Percentiles rank a stretch among this genome's conserved stretches.
phyloP scores from a whole-genome alignment of 2,113 vertebrate genomes.

The Salvelinus alpinus region DNA sequence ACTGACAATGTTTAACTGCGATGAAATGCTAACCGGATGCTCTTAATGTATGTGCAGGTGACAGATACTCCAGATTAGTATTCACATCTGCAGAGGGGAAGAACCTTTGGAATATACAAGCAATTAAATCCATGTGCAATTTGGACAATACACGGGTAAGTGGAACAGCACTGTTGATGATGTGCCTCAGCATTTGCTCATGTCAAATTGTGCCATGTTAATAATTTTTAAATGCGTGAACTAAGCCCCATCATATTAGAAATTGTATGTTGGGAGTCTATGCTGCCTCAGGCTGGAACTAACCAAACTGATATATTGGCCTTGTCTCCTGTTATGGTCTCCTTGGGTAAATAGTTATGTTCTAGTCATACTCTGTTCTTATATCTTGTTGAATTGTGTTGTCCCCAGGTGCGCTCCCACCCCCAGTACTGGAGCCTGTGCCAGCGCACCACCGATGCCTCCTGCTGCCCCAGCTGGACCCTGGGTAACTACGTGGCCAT shows the following conservation, averaged over 20 bases:
- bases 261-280: too few species aligned
- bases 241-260: too few species aligned
- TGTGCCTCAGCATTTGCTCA: too few species aligned
- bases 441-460: conserved; percentile 90
- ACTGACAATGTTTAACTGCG: too few species aligned
- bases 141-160: conserved; percentile 91
- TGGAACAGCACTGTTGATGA: conserved; percentile 12
- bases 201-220: too few species aligned
- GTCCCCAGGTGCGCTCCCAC: conserved; percentile 88
- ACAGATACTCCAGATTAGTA: conserved; percentile 91
- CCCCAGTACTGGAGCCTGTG: conserved; percentile 89
- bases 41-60: conserved; percentile 71
- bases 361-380: background rate
- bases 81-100: conserved; percentile 90
- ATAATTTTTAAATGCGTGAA: too few species aligned
- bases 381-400: background rate
- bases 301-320: too few species aligned
- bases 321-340: too few species aligned
- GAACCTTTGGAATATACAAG: conserved; percentile 90
- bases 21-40: too few species aligned
- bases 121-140: conserved; percentile 98
- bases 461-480: conserved; percentile 97
- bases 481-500: conserved; percentile 95
- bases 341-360: background rate
- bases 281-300: background rate